Evolutionary conservation across 1,140 invertebrate species (phyloP), one percentile per base, ranked within the genome.

Genomic region (Drosophila insularis): DNA sequence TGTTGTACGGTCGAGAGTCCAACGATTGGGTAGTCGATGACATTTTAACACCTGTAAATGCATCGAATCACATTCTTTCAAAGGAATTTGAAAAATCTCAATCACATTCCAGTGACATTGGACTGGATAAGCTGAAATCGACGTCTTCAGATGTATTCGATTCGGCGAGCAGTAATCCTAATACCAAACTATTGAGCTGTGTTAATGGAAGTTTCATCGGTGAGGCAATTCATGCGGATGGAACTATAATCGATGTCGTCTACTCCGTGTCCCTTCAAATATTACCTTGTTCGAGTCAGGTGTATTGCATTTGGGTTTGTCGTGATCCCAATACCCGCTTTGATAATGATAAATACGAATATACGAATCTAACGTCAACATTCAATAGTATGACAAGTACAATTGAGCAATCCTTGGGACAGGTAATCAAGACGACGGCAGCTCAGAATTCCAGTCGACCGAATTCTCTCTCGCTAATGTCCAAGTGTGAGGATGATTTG

Each of bases 221-320:
- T 0, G 78, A 85, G 60, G 81, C 81, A 10, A 63, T 86, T 14
- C 81, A 86, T n/a, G 69, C 74, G 4, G 81, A 86, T 56, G 81
- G 80, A 8, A 71, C 71, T 2, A 35, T 80, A 0, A 80, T 86
- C 4, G 81, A 86, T 63, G 75, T 86, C 11, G 63, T 86, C 31
- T 86, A 86, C 40, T 85, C 81, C 4, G 75, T 85, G 2, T 77
- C 82, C 8, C 65, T 67, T 6, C 81, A 86, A n/a, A 58, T 66
- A 19, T 63, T 84, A 46, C 81, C 81, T 4, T 82, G 92, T 39
- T 91, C 92, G 63, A 92, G 92, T 17, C 37, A 75, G 19, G 81
- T 93, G 19, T 93, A 93, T 71, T 93, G 93, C 71, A 89, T 94
- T 76, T 94, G 94, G 94, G 89, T 94, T 23, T 93, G 93, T 14